Percentiles rank a stretch among this genome's conserved stretches.
Conservation (phyloP, 2,113 vertebrate genomes). For the Corydoras maculifer region DNA sequence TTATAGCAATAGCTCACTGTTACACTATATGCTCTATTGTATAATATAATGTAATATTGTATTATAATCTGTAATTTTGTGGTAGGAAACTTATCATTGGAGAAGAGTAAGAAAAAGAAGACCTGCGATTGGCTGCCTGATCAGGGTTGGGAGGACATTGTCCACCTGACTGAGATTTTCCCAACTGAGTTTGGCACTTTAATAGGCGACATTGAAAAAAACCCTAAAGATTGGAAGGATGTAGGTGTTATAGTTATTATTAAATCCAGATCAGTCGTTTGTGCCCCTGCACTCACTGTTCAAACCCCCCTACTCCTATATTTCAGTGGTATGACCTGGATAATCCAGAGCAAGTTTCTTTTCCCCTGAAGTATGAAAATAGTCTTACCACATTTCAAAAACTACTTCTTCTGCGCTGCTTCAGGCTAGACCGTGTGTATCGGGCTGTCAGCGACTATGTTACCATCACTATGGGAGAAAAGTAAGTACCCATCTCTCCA, state of each 20-base stretch:
- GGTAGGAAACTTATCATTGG: conserved; percentile 86
- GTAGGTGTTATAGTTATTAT: conserved; percentile 59
- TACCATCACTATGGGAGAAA: conserved; percentile 78
- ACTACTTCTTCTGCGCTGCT: conserved; percentile 84
- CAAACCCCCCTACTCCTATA: no score
- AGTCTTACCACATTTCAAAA: conserved; percentile 80
- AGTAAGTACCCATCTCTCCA: conserved; percentile 59
- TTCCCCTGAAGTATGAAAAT: conserved; percentile 72
- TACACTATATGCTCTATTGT: no score
- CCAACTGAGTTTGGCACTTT: conserved; percentile 72
- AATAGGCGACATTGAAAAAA: conserved; percentile 73
- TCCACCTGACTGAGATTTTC: conserved; percentile 76
- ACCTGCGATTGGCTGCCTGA: conserved; percentile 79
- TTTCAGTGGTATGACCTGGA: conserved; percentile 85
- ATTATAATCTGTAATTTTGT: neutral
- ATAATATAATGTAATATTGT: no score
- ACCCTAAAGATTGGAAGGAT: conserved; percentile 70
- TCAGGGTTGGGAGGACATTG: conserved; percentile 90
- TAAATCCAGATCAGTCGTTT: no score
- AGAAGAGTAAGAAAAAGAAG: conserved; percentile 78
- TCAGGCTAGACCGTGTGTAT: conserved; percentile 87
- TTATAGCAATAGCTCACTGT: no score
- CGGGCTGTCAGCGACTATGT: conserved; percentile 86
- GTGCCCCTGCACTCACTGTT: no score
- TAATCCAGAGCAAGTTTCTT: conserved; percentile 70